A percentile compares a stretch with the other conserved stretches of the same genome.
These are phyloP conservation scores for Drosophila parvula DNA, from an alignment of 1,140 invertebrate species.

Conservation along the genomic window DNA sequence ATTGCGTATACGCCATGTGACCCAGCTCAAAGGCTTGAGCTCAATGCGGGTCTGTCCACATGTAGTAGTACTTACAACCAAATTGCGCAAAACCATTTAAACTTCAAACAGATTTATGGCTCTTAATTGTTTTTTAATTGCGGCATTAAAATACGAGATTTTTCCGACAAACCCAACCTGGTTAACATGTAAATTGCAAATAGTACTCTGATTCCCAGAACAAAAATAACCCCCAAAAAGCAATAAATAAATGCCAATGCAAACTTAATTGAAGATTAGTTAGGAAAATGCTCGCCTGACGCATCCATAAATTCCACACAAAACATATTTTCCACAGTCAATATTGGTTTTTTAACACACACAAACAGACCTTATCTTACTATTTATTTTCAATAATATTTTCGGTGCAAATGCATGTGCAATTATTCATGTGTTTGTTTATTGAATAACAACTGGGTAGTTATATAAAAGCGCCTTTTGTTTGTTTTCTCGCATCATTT, in stretches of 20 bases:
- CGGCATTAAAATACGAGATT: slow-evolving; percentile 25
- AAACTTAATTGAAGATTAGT: slow-evolving; percentile 26
- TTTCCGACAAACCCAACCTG: slow-evolving; percentile 4
- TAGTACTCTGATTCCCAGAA: slow-evolving; percentile 6
- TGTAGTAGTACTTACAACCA: slow-evolving; percentile 1
- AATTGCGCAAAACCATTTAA: slow-evolving; percentile 25
- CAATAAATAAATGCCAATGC: slow-evolving; percentile 21
- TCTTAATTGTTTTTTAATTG: slow-evolving; percentile 54
- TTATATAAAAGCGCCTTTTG: slow-evolving; percentile 22
- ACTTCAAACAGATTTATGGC: slow-evolving; percentile 52
- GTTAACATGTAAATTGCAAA: slow-evolving; percentile 6
- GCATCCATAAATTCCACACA: slow-evolving; percentile 23
- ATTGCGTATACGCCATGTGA: slow-evolving; percentile 51
- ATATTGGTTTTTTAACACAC: slow-evolving; percentile 17
- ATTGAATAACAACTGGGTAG: slow-evolving; percentile 9
- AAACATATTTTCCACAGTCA: slow-evolving; percentile 13
- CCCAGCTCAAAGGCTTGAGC: slow-evolving; percentile 30
- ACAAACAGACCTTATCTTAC: neutral
- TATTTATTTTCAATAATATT: slow-evolving; percentile 43
- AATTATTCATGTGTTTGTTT: slow-evolving; percentile 40
- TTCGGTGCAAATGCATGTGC: slow-evolving; percentile 14
- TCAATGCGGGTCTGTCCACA: slow-evolving; percentile 20
- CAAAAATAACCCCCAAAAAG: slow-evolving; percentile 16
- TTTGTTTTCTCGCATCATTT: slow-evolving; percentile 30
- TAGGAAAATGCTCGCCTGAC: slow-evolving; percentile 18